A percentile compares a stretch with the other conserved stretches of the same genome.
Conservation (phyloP, 1,140 invertebrate species). For the Andricus grossulariae region DNA sequence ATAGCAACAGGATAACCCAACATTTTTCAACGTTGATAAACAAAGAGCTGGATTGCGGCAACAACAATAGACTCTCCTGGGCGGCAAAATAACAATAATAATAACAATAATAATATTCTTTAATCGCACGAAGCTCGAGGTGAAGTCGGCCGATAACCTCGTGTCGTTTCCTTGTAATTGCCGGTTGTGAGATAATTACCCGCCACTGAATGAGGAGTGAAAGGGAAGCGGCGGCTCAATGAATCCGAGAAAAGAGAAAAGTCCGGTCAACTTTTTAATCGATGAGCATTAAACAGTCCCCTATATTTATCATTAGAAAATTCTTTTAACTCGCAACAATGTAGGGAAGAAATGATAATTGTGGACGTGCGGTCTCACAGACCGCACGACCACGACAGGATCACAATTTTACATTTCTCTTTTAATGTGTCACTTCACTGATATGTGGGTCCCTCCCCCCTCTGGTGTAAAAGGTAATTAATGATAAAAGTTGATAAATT, state of each 20-base stretch:
- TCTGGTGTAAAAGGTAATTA: background rate
- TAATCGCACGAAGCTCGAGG: conserved; percentile 25
- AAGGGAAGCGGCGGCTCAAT: conserved; percentile 25
- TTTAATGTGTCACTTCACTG: too few relatives aligned
- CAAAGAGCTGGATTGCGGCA: conserved; percentile 20
- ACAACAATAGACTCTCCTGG: conserved; percentile 16
- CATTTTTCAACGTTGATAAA: background rate
- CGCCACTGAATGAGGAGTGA: conserved; percentile 16
- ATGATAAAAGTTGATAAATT: background rate
- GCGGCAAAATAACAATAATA: conserved; percentile 9
- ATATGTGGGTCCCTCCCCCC: too few relatives aligned
- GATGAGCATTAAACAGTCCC: background rate
- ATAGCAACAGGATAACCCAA: background rate
- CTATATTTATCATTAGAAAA: too few relatives aligned
- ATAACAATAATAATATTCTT: conserved; percentile 21
- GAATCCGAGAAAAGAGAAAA: conserved; percentile 21
- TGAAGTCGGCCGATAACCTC: conserved; percentile 30
- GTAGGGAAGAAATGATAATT: too few relatives aligned
- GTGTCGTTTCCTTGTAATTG: conserved; percentile 31
- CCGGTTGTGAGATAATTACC: conserved; percentile 25
- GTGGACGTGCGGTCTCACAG: too few relatives aligned
- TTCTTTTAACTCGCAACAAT: too few relatives aligned
- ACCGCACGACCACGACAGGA: too few relatives aligned
- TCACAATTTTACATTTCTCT: too few relatives aligned
- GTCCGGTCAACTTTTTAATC: background rate